Evolutionary conservation across 64 coral and sea anemone genomes (phyloP).

Genomic region (Dendrophyllia cribrosa): DNA sequence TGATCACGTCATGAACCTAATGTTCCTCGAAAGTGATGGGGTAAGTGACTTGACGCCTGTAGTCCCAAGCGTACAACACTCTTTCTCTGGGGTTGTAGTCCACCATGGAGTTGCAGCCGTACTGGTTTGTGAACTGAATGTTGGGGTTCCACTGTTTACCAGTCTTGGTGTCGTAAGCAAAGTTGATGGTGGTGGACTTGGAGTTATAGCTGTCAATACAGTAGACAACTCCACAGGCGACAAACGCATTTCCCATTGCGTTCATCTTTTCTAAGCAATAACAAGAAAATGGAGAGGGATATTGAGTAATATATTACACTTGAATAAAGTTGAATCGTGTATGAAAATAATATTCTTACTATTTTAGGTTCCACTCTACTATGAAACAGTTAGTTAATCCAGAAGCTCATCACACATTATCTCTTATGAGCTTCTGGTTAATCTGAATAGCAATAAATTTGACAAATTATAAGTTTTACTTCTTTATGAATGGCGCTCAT

Average conservation of each 20-base stretch:
- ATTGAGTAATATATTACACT: too few species aligned
- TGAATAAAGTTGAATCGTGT: too few species aligned
- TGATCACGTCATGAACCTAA: not conserved
- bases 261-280: not conserved
- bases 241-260: constrained; percentile 51
- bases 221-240: constrained; percentile 66
- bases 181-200: constrained; percentile 51
- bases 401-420: too few species aligned
- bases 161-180: constrained; percentile 59
- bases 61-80: constrained; percentile 55
- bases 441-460: too few species aligned
- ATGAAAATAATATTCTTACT: too few species aligned
- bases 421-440: too few species aligned
- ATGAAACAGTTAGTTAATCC: too few species aligned
- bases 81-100: constrained; percentile 46
- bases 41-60: constrained; percentile 33
- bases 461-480: too few species aligned
- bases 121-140: constrained; percentile 63
- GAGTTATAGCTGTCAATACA: constrained; percentile 1
- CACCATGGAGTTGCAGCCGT: constrained; percentile 44
- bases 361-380: too few species aligned
- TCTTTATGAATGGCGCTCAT: too few species aligned
- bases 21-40: constrained; percentile 20
- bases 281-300: too few species aligned
- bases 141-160: constrained; percentile 65